A percentile compares a stretch with the other conserved stretches of the same genome.
These are phyloP conservation scores for Automeris io DNA, from an alignment of 2,888 invertebrate species.

Conservation along the genomic window DNA sequence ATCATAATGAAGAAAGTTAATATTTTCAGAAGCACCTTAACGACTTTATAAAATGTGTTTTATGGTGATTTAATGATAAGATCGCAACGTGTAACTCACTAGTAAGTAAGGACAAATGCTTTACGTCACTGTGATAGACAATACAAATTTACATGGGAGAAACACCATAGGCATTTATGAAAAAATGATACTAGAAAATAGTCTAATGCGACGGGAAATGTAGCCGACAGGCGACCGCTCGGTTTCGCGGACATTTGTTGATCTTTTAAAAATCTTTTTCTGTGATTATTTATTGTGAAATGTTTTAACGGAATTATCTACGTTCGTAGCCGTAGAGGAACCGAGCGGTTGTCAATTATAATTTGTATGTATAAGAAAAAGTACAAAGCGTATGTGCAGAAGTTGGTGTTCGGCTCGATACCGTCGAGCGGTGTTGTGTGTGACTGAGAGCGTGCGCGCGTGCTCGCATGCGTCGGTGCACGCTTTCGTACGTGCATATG, in stretches of 20 bases:
- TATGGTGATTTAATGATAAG: slow-evolving; percentile 71
- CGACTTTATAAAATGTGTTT: slow-evolving; percentile 67
- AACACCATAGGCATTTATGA: slow-evolving; percentile 59
- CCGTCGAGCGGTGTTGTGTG: slow-evolving; percentile 33
- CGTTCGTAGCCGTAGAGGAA: too few relatives aligned
- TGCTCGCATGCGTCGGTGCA: slow-evolving; percentile 23
- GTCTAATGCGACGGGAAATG: slow-evolving; percentile 38
- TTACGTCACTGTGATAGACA: slow-evolving; percentile 74
- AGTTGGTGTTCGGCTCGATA: slow-evolving; percentile 58
- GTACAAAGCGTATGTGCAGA: slow-evolving; percentile 74
- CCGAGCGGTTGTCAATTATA: slow-evolving; percentile 28
- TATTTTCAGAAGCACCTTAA: slow-evolving; percentile 73
- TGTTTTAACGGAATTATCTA: too few relatives aligned
- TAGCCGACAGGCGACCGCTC: slow-evolving; percentile 32
- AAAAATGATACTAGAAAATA: slow-evolving; percentile 27
- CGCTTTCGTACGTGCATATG: slow-evolving; percentile 19
- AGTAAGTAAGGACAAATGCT: slow-evolving; percentile 76
- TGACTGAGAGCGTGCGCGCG: slow-evolving; percentile 26
- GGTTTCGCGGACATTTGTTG: slow-evolving; percentile 24
- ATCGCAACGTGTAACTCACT: slow-evolving; percentile 70
- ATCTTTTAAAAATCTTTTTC: too few relatives aligned
- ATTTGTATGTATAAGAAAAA: slow-evolving; percentile 36
- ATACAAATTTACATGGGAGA: slow-evolving; percentile 63
- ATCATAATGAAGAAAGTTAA: slow-evolving; percentile 52
- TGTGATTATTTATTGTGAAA: too few relatives aligned